These are phyloP conservation scores for Cylindroiulus punctatus DNA, from an alignment of 2,888 invertebrate genomes.

Conservation along the genomic window DNA sequence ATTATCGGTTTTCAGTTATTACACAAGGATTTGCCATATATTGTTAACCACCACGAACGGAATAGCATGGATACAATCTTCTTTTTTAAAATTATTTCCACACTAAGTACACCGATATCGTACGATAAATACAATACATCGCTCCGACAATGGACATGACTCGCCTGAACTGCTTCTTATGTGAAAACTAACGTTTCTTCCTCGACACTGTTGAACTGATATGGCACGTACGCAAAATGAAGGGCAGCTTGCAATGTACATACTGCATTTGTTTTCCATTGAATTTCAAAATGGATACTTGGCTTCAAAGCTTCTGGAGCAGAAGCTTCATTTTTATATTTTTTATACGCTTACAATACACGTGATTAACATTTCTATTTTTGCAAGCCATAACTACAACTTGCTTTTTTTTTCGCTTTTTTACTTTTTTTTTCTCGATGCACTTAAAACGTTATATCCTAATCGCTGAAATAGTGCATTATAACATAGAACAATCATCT, in stretches of 20 bases:
- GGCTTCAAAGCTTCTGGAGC: neutral
- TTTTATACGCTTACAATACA: conserved; percentile 14
- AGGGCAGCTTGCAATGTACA: conserved; percentile 32
- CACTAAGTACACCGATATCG: neutral
- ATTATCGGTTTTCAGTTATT: neutral
- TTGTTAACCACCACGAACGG: neutral
- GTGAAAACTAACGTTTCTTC: conserved; percentile 34
- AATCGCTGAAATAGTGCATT: conserved; percentile 36
- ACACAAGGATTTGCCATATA: neutral
- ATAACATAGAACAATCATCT: conserved; percentile 4
- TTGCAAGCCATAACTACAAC: conserved; percentile 24
- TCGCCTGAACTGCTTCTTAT: conserved; percentile 37
- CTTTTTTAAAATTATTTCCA: neutral
- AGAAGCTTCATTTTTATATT: neutral
- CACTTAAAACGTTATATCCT: conserved; percentile 10
- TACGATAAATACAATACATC: neutral
- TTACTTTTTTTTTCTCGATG: neutral
- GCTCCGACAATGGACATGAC: neutral
- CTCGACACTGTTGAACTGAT: neutral
- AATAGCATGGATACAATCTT: neutral
- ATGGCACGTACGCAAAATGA: conserved; percentile 2
- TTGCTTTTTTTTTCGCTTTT: conserved; percentile 40
- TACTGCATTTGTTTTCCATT: conserved; percentile 28
- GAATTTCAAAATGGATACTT: neutral
- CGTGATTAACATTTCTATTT: conserved; percentile 40